Percentiles rank a stretch among this genome's conserved stretches.
Conservation (phyloP, 2,888 invertebrate species). For the Heliconius ethilla region DNA sequence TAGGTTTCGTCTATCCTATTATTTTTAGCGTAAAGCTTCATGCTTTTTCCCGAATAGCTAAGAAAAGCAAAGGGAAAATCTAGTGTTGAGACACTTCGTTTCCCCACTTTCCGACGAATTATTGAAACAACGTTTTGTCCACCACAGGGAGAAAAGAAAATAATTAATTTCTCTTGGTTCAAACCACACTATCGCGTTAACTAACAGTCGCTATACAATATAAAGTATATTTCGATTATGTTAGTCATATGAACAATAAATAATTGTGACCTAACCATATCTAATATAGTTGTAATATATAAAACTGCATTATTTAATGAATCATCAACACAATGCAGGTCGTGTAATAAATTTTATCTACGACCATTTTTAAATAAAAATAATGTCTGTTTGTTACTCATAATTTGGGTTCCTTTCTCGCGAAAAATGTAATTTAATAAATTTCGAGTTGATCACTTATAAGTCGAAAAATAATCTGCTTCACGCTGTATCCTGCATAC, state of each 20-base stretch:
- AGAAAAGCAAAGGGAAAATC: neutral
- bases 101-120: neutral
- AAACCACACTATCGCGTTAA: neutral
- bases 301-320: slow-evolving; percentile 1
- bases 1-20: neutral
- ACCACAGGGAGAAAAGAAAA: neutral
- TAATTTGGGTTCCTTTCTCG: neutral
- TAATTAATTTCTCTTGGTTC: neutral
- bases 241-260: slow-evolving; percentile 1
- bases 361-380: neutral
- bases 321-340: neutral
- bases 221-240: neutral
- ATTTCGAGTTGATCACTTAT: neutral
- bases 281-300: neutral
- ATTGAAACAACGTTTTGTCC: neutral
- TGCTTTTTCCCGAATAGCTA: neutral
- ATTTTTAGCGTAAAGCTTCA: neutral
- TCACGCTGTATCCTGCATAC: no score
- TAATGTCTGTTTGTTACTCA: neutral
- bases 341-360: neutral
- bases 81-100: neutral
- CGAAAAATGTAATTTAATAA: neutral
- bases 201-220: neutral
- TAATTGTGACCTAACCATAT: neutral
- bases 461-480: no score